Conservation (phyloP, 2,888 invertebrate species). For the Frankliniella fusca region DNA sequence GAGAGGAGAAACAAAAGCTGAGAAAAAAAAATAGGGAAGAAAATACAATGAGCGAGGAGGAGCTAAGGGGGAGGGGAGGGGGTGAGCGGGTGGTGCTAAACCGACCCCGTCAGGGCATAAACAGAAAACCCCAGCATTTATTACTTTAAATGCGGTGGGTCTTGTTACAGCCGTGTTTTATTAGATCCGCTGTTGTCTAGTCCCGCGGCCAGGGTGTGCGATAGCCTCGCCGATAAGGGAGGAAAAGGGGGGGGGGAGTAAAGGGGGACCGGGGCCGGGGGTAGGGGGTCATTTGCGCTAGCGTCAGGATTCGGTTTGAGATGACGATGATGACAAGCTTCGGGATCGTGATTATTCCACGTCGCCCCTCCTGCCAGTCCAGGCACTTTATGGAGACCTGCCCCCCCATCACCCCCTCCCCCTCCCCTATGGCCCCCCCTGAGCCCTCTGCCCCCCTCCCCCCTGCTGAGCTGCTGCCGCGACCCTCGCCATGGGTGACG, state of each 20-base stretch:
- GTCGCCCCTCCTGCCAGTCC: too few species aligned
- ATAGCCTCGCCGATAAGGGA: background rate
- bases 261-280: too few species aligned
- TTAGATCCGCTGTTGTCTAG: conserved; percentile 13
- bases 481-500: too few species aligned
- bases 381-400: too few species aligned
- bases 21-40: background rate
- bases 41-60: background rate
- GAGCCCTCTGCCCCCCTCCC: too few species aligned
- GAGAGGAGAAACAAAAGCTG: background rate
- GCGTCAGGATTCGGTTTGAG: background rate
- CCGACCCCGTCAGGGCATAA: background rate
- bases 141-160: background rate
- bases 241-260: background rate
- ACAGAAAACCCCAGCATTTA: background rate
- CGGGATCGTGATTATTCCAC: too few species aligned
- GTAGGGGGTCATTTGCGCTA: too few species aligned
- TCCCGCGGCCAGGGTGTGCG: background rate
- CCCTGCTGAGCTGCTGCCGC: too few species aligned
- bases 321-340: too few species aligned
- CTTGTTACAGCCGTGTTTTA: conserved; percentile 5
- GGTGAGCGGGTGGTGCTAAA: background rate
- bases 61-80: too few species aligned
- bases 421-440: too few species aligned
- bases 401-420: too few species aligned